phyloP scores from a whole-genome alignment of 2,113 vertebrate species.

The Xenopus tropicalis region DNA sequence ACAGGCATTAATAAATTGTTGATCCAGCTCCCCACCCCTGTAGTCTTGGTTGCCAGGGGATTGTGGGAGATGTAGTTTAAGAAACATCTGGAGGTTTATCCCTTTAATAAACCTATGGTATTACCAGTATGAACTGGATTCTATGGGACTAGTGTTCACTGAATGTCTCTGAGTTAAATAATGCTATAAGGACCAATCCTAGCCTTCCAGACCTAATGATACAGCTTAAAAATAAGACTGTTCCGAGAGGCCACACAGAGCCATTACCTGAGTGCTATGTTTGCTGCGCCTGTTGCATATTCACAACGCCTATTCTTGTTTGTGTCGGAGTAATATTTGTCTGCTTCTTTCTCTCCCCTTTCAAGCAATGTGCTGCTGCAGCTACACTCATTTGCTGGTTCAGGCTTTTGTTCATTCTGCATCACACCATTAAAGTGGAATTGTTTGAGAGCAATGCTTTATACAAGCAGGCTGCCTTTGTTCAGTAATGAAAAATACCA shows the following conservation, averaged over 20 bases:
- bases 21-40: too few species aligned
- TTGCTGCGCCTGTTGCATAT: constrained; percentile 29
- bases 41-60: too few species aligned
- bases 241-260: constrained; percentile 21
- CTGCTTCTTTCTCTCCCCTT: constrained; percentile 9
- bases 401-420: constrained; percentile 10
- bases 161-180: too few species aligned
- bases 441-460: neutral
- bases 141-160: too few species aligned
- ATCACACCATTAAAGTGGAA: neutral
- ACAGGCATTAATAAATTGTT: too few species aligned
- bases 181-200: too few species aligned
- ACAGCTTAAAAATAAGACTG: constrained; percentile 2
- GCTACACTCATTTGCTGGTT: neutral
- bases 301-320: constrained; percentile 4
- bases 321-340: constrained; percentile 8
- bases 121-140: too few species aligned
- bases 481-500: neutral
- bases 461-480: neutral
- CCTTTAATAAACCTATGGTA: too few species aligned
- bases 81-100: too few species aligned
- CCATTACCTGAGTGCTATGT: constrained; percentile 27
- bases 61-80: too few species aligned
- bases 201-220: too few species aligned
- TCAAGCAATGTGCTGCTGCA: constrained; percentile 18